A percentile compares a stretch with the other conserved stretches of the same genome.
These are phyloP conservation scores for Dicrostonyx torquatus DNA, from an alignment of 2,797 vertebrate genomes.

Conservation along the genomic window DNA sequence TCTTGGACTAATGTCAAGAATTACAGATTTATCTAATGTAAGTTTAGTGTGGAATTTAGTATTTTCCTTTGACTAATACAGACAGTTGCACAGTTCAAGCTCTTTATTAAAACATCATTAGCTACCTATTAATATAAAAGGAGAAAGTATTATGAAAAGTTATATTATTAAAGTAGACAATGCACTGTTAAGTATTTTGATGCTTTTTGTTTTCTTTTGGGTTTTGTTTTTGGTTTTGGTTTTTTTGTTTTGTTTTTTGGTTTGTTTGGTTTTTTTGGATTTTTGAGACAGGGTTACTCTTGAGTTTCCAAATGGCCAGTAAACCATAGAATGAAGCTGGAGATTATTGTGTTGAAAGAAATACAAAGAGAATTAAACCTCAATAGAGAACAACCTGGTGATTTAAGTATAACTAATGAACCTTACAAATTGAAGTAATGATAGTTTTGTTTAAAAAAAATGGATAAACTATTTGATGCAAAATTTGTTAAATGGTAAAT, in stretches of 20 bases:
- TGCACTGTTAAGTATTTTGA: not conserved
- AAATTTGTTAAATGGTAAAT: conserved; percentile 13
- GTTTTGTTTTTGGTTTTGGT: accelerated
- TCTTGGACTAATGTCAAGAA: not conserved
- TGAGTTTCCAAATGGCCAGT: conserved; percentile 26
- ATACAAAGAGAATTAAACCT: not conserved
- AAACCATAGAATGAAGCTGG: not conserved
- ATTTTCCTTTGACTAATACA: conserved; percentile 25
- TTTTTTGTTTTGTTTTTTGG: not conserved
- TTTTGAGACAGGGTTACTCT: not conserved
- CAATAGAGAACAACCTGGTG: not conserved
- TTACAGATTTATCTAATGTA: conserved; percentile 66
- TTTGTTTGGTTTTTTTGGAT: not conserved
- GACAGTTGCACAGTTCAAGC: not conserved
- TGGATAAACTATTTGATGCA: not conserved
- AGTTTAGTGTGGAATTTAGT: conserved; percentile 51
- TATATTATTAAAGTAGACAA: conserved; percentile 2
- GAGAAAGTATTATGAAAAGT: not conserved
- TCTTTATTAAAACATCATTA: conserved; percentile 29
- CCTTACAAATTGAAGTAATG: not conserved
- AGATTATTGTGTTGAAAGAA: not conserved
- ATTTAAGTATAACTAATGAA: not conserved
- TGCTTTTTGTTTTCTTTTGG: not conserved
- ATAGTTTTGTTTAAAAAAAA: not conserved
- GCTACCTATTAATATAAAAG: not conserved